These are phyloP conservation scores for Hypotaenidia okinawae DNA, from an alignment of 2,797 vertebrate species.

Conservation along the genomic window DNA sequence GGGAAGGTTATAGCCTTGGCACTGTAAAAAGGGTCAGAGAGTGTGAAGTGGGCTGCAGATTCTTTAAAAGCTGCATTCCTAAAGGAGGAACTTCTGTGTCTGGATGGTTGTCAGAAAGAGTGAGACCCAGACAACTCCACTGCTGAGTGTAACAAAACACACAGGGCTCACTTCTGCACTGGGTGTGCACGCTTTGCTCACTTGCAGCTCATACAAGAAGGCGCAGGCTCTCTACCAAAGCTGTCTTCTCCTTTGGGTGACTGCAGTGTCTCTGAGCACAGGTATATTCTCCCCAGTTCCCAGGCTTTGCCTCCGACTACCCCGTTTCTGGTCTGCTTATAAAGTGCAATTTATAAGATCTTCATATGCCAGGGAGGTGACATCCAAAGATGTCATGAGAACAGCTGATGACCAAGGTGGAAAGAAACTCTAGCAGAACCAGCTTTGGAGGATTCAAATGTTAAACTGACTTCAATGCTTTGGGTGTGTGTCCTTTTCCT, in stretches of 20 bases:
- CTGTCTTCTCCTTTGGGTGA: neutral
- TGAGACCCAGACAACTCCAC: neutral
- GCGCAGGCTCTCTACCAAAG: rapidly evolving
- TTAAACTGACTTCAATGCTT: neutral
- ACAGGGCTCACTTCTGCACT: neutral
- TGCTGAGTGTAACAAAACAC: neutral
- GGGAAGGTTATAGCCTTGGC: constrained; percentile 25
- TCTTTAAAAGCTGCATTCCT: neutral
- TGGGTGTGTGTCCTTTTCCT: neutral
- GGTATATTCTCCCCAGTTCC: neutral
- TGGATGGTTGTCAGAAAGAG: neutral
- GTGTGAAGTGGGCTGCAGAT: neutral
- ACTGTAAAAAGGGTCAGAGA: constrained; percentile 17
- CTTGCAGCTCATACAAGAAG: neutral
- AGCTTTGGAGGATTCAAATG: constrained; percentile 44
- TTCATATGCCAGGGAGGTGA: neutral
- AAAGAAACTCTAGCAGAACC: constrained; percentile 7
- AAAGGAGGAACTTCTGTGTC: neutral
- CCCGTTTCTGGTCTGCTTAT: neutral
- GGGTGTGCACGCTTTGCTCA: rapidly evolving
- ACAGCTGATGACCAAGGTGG: neutral
- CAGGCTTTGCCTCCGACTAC: neutral
- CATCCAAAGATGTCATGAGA: neutral
- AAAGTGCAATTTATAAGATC: neutral
- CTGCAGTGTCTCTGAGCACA: neutral